These are phyloP conservation scores for Gastrophryne carolinensis DNA, from an alignment of 2,797 vertebrate genomes.

Conservation along the genomic window DNA sequence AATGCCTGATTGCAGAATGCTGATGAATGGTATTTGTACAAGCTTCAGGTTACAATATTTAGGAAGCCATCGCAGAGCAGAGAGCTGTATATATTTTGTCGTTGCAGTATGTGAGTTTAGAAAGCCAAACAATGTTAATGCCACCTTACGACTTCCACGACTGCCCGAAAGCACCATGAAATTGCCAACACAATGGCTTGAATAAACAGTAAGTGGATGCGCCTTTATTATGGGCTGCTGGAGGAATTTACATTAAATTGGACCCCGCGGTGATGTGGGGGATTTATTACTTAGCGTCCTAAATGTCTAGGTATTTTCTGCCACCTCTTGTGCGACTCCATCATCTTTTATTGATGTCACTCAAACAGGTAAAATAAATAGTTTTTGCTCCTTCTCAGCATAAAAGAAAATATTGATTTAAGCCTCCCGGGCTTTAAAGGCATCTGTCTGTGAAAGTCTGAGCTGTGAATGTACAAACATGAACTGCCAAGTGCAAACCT, in stretches of 20 bases:
- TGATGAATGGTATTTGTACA: not conserved
- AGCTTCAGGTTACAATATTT: not conserved
- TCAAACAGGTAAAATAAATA: slow-evolving; percentile 47
- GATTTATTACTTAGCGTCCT: slow-evolving; percentile 44
- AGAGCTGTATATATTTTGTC: slow-evolving; percentile 1
- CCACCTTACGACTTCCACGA: slow-evolving; percentile 11
- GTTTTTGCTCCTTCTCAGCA: slow-evolving; percentile 11
- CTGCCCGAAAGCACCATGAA: slow-evolving; percentile 21
- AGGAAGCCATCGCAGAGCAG: not conserved
- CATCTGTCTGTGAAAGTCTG: slow-evolving; percentile 26
- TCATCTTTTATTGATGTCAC: slow-evolving; percentile 43
- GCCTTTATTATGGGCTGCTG: slow-evolving; percentile 23
- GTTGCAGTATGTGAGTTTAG: slow-evolving; percentile 1
- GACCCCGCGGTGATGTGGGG: slow-evolving; percentile 35
- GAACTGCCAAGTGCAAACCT: not conserved
- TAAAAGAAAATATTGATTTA: slow-evolving; percentile 33
- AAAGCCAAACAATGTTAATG: slow-evolving; percentile 27
- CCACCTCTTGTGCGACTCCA: slow-evolving; percentile 34
- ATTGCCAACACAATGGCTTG: slow-evolving; percentile 41
- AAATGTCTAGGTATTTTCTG: slow-evolving; percentile 41
- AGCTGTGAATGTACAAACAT: slow-evolving; percentile 2
- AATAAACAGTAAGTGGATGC: slow-evolving; percentile 47
- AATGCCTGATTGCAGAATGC: not conserved
- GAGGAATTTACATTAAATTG: slow-evolving; percentile 50
- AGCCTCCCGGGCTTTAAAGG: slow-evolving; percentile 28